A percentile compares a stretch with the other conserved stretches of the same genome.
Evolutionary conservation across 2,888 invertebrate species (phyloP).

Genomic region (Esperia sulphurella): DNA sequence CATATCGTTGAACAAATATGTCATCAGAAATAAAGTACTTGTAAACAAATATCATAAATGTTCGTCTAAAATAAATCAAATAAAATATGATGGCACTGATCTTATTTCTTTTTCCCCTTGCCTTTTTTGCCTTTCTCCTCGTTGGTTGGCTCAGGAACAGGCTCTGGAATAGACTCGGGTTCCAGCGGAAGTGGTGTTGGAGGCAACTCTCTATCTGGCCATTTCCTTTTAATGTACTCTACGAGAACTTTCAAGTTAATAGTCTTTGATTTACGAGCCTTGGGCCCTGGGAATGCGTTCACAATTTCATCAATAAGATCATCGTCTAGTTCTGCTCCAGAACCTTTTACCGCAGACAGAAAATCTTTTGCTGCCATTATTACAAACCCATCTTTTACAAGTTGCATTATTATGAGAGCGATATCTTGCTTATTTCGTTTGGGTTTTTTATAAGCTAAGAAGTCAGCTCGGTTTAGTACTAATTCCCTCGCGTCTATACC

Average conservation of each 20-base stretch:
- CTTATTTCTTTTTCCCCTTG: slow-evolving; percentile 12
- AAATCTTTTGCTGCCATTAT: slow-evolving; percentile 36
- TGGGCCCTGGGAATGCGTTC: slow-evolving; percentile 36
- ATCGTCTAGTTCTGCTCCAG: slow-evolving; percentile 32
- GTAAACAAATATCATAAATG: too few species aligned
- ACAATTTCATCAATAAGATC: slow-evolving; percentile 41
- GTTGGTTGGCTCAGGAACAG: slow-evolving; percentile 1
- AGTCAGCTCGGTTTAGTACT: slow-evolving; percentile 45
- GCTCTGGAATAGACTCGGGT: slow-evolving; percentile 13
- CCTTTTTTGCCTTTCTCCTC: background rate
- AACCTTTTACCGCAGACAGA: slow-evolving; percentile 14
- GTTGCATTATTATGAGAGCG: slow-evolving; percentile 35
- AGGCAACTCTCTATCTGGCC: slow-evolving; percentile 52
- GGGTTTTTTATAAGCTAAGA: slow-evolving; percentile 27
- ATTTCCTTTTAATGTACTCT: slow-evolving; percentile 49
- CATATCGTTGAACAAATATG: too few species aligned
- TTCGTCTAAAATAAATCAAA: too few species aligned
- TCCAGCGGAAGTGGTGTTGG: slow-evolving; percentile 39
- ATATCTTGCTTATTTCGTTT: slow-evolving; percentile 39
- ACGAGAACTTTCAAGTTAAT: slow-evolving; percentile 35
- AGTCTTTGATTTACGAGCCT: slow-evolving; percentile 31
- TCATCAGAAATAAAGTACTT: too few species aligned
- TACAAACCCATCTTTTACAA: slow-evolving; percentile 34
- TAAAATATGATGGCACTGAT: too few species aligned
- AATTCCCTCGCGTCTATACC: slow-evolving; percentile 43